phyloP scores from a whole-genome alignment of 2,888 invertebrate species.

The Eulithis prunata region DNA sequence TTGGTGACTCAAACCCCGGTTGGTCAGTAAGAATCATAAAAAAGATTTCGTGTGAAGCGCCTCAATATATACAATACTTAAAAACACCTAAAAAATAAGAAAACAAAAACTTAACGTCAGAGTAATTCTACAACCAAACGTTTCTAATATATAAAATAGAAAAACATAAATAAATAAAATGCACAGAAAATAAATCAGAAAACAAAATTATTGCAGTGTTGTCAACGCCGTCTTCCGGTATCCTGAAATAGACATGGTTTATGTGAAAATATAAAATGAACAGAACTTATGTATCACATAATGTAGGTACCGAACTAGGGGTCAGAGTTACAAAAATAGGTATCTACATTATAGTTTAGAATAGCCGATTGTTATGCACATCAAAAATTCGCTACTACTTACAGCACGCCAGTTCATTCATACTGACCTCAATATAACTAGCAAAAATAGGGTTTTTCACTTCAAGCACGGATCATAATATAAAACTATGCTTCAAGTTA shows the following conservation, averaged over 20 bases:
- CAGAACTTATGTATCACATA: too few relatives aligned
- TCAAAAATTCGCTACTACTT: too few relatives aligned
- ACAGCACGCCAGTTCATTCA: too few relatives aligned
- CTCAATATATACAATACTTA: conserved; percentile 14
- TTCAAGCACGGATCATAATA: too few relatives aligned
- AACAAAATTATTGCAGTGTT: conserved; percentile 45
- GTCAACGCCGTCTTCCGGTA: conserved; percentile 53
- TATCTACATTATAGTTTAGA: too few relatives aligned
- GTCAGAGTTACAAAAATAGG: too few relatives aligned
- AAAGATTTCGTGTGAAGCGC: conserved; percentile 28
- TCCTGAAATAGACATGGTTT: conserved; percentile 58
- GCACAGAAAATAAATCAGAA: conserved; percentile 64
- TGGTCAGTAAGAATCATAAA: background rate
- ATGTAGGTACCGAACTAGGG: too few relatives aligned
- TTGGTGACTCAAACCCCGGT: too few relatives aligned
- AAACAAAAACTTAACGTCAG: conserved; percentile 37
- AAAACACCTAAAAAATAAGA: conserved; percentile 18
- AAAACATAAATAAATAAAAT: conserved; percentile 61
- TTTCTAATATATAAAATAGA: conserved; percentile 28
- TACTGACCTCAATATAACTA: too few relatives aligned
- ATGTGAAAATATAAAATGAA: background rate
- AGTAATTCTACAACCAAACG: conserved; percentile 30
- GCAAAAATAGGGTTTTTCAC: too few relatives aligned
- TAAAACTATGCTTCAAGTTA: too few relatives aligned
- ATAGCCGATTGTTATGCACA: too few relatives aligned